Evolutionary conservation across 2,888 invertebrate genomes (phyloP), one percentile per base, ranked within the genome.

Genomic region (Drosophila pullipes): DNA sequence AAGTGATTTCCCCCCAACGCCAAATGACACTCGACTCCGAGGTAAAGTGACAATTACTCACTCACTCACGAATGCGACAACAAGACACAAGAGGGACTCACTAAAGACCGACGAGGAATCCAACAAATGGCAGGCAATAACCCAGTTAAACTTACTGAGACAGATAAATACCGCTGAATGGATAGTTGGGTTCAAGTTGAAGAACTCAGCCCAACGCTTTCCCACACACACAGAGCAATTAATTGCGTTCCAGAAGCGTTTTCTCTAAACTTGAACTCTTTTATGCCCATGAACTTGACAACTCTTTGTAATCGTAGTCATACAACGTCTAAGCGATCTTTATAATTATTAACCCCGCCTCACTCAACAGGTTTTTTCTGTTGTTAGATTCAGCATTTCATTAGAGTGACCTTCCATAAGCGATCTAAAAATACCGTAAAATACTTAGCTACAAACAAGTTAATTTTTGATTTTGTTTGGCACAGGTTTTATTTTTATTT

Each of bases 271-370:
- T 28, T 35, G 2, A 41, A 30, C 50, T 39, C 50, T 25, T 4
- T 11, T 53, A 28, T 33, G 18, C 25, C 55, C 11, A 37, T 37
- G 37, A 68, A 62, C 62, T 53, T 44, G 54, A 58, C 57, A 75
- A 53, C 59, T 52, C 58, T 62, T 53, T 59, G 53, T 52, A 22
- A 16, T 68, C 65, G 76, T 74, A 78, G 85, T 85, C 86, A 76
- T 72, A 83, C 78, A 73, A 75, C 76, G 86, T 85, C 86, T 90
- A 83, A 74, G 73, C 68, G 76, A 74, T 62, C 59, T 76, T 65
- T 57, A 68, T 52, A 58, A 55, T 39, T 25, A 33, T 30, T 31
- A 35, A 10, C 53, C 33, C 9, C 60, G 41, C 16, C 16, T 13
- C 35, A 13, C 4, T 22, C 33, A 18, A 37, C 25, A 30, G 18